Conservation (phyloP, 92 coral and sea anemone species). For the Muricea muricata region DNA sequence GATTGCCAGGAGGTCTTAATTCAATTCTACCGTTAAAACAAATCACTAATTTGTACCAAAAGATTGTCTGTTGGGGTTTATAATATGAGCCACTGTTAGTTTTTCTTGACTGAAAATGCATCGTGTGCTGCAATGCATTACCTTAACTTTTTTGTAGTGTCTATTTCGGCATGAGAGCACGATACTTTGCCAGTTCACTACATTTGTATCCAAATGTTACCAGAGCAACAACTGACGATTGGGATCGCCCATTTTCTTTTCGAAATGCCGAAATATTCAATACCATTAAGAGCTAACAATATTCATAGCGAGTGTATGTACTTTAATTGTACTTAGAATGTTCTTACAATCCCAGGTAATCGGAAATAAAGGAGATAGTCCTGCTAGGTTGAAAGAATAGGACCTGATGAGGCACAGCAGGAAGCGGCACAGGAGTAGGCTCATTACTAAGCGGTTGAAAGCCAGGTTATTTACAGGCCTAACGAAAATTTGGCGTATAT, state of each 20-base stretch:
- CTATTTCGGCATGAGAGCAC: too few relatives aligned
- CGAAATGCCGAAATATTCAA: not conserved
- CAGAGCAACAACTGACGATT: not conserved
- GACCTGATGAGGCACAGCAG: not conserved
- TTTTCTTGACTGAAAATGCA: too few relatives aligned
- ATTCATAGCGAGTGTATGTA: not conserved
- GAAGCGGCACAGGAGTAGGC: not conserved
- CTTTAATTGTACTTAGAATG: too few relatives aligned
- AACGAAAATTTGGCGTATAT: not conserved
- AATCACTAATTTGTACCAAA: too few relatives aligned
- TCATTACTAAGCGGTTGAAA: not conserved
- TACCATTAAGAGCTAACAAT: not conserved
- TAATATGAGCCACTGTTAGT: too few relatives aligned
- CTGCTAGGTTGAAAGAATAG: not conserved
- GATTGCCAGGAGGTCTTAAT: too few relatives aligned
- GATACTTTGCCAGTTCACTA: not conserved
- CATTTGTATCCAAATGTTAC: not conserved
- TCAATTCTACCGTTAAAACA: too few relatives aligned
- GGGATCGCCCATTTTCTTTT: not conserved
- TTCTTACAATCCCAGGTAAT: not conserved
- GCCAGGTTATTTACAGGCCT: not conserved
- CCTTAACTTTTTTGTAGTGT: too few relatives aligned
- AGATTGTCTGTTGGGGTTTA: too few relatives aligned
- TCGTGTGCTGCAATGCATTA: too few relatives aligned
- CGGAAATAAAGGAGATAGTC: not conserved